Evolutionary conservation across 1,140 invertebrate genomes (phyloP).

Genomic region (Brachystomella parvula): DNA sequence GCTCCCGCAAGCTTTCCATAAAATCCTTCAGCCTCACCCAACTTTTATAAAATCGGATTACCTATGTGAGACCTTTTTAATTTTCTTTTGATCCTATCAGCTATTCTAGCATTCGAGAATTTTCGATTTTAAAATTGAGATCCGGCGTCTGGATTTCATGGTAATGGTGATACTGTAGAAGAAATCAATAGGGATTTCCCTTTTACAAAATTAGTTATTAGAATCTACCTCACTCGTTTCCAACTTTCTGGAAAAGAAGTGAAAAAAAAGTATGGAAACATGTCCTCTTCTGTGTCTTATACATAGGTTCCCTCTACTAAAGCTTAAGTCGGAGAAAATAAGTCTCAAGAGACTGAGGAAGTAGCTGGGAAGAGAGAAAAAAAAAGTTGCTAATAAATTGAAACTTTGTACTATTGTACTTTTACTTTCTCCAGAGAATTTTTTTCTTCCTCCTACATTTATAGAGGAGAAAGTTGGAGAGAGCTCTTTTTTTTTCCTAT

Average conservation of each 20-base stretch:
- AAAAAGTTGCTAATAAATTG: constrained; percentile 7
- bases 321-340: constrained; percentile 6
- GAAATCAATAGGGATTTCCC: constrained; percentile 9
- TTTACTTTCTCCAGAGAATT: constrained; percentile 3
- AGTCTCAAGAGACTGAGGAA: constrained; percentile 1
- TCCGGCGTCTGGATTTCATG: neutral
- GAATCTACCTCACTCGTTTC: neutral
- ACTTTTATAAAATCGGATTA: neutral
- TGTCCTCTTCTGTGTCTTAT: no score
- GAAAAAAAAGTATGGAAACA: neutral
- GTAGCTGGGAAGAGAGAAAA: neutral
- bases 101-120: neutral
- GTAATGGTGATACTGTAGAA: neutral
- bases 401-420: constrained; percentile 8
- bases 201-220: constrained; percentile 11
- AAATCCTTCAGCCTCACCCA: neutral
- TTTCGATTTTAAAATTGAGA: neutral
- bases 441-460: neutral
- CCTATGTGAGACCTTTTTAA: neutral
- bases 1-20: neutral
- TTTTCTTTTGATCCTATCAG: neutral
- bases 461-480: neutral
- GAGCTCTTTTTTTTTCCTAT: neutral
- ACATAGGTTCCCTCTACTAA: no score
- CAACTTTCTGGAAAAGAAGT: neutral